These are phyloP conservation scores for Vombatus ursinus DNA, from an alignment of 2,113 vertebrate species.

Conservation along the genomic window DNA sequence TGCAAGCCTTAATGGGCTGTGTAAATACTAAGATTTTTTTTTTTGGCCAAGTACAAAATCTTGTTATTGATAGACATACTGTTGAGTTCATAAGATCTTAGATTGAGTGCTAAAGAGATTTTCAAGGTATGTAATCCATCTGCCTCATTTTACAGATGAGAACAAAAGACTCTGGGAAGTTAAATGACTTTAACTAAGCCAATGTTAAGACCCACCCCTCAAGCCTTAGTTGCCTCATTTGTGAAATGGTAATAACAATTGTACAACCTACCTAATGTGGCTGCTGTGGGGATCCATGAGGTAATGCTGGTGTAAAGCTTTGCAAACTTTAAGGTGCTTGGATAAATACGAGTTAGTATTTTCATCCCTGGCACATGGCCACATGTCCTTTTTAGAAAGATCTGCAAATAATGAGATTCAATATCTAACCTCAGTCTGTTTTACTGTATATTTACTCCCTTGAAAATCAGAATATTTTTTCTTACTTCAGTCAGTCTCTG, in stretches of 20 bases:
- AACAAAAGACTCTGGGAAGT: not conserved
- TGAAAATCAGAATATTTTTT: conserved; percentile 40
- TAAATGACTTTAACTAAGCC: not conserved
- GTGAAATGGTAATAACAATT: not conserved
- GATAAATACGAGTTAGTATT: not conserved
- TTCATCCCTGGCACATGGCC: not conserved
- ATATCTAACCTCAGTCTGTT: not conserved
- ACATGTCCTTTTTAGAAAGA: not conserved
- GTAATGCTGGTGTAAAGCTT: not conserved
- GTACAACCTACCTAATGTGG: not conserved
- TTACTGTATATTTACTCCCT: not conserved
- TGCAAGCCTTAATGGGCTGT: not conserved
- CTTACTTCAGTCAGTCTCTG: conserved; percentile 29
- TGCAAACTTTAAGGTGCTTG: not conserved
- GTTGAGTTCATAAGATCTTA: not conserved
- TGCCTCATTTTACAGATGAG: not conserved
- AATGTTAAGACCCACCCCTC: not conserved
- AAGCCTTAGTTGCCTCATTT: not conserved
- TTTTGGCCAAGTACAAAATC: not conserved
- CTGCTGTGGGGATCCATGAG: not conserved
- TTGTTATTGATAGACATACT: not conserved
- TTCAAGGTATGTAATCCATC: not conserved
- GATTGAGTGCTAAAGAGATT: not conserved
- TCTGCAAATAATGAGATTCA: not conserved
- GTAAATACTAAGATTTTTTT: not conserved